phyloP scores from a whole-genome alignment of 2,113 vertebrate species.

The Daboia siamensis region DNA sequence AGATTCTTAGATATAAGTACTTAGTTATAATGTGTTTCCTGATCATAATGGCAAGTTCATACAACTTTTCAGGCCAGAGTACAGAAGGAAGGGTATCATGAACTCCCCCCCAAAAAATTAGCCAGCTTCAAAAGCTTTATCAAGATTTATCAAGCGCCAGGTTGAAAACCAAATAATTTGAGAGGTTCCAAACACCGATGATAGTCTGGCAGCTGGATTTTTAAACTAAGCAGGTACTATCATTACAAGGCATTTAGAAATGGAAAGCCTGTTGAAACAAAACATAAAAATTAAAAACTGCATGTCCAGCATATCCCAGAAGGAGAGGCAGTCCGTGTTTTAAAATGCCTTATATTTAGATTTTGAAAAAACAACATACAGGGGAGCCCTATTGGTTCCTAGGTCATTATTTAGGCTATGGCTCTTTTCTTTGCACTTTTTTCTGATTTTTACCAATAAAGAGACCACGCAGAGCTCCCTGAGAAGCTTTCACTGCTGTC shows the following conservation, averaged over 20 bases:
- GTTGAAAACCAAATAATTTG: constrained; percentile 32
- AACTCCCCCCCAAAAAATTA: not conserved
- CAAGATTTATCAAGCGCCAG: constrained; percentile 24
- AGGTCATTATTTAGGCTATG: constrained; percentile 15
- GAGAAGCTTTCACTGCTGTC: constrained; percentile 24
- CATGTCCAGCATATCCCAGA: not conserved
- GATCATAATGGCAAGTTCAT: not conserved
- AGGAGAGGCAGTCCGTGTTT: not conserved
- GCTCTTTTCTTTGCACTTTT: constrained; percentile 23
- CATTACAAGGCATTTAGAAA: constrained; percentile 39
- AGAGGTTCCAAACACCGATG: not conserved
- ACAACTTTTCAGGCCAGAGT: rapidly evolving
- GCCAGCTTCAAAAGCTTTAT: not conserved
- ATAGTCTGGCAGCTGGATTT: constrained; percentile 28
- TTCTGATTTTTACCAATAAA: constrained; percentile 18
- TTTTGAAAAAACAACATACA: not conserved
- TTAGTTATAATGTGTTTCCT: not conserved
- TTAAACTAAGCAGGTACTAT: constrained; percentile 40
- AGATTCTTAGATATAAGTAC: not conserved
- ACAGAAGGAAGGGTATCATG: not conserved
- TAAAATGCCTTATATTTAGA: not conserved
- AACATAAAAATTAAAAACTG: constrained; percentile 37
- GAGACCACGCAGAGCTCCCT: constrained; percentile 1
- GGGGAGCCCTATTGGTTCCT: not conserved
- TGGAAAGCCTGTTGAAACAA: constrained; percentile 31